Evolutionary conservation across 2,888 invertebrate species (phyloP), one percentile per base, ranked within the genome.

Genomic region (Rosalia funebris): DNA sequence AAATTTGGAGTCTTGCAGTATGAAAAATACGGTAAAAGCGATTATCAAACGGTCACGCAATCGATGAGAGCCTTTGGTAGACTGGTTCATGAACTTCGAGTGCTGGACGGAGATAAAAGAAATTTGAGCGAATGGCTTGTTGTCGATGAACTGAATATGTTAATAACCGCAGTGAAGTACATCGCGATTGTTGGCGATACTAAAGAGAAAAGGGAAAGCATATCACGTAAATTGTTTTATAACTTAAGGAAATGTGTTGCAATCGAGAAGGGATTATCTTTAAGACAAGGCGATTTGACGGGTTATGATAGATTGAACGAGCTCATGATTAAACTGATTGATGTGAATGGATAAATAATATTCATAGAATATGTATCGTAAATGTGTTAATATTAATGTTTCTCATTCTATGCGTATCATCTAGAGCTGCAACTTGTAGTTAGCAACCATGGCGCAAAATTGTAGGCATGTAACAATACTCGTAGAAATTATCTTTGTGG

Each of bases 1-100:
- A 31, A 31, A 10, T 46, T 46, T 16, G 46, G 46, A 1, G 2
- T 14, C 5, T 15, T 32, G 46, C 46, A 31, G 25, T 46, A 31
- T 15, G 46, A 2, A 31, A 46, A 46, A 4, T 15, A 32, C 16
- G 12, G 31, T 4, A 15, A 14, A 1, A 16, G 31, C 10, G 14
- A 4, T 7, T 10, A n/a, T 15, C 14, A 32, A 1, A 4, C 32
- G 7, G n/a, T 46, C 5, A 12, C 15, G 10, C 32, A 16, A 10
- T 15, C 14, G 1, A 46, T 46, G 46, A 12, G 46, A 10, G 25
- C 25, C 10, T 10, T 46, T 1, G 9, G 16, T n/a, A n/a, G 17
- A n/a, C 17, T 41, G 41, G 19, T 19, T 1, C 1, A 16, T 5
- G 16, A 17, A 41, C 17, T 41, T 1, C 17, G 19, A n/a, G 17